Evolutionary conservation across 2,797 vertebrate genomes (phyloP).

Genomic region (Tolypeutes matacus): DNA sequence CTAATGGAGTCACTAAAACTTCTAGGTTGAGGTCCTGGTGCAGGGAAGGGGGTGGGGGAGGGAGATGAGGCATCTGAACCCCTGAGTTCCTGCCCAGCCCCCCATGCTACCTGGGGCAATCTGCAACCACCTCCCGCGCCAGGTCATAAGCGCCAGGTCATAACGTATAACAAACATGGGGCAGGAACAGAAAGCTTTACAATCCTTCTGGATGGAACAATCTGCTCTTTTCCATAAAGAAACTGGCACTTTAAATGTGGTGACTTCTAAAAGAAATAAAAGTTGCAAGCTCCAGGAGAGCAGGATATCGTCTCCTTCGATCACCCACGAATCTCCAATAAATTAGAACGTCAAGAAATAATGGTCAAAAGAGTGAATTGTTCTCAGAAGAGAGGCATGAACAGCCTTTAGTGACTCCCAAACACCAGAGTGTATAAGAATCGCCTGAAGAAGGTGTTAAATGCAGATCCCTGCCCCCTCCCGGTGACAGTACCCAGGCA

Average conservation of each 20-base stretch:
- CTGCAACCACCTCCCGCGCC: no score
- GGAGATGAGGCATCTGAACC: no score
- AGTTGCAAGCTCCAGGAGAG: background rate
- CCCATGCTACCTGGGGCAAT: no score
- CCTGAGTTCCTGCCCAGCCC: background rate
- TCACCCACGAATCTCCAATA: background rate
- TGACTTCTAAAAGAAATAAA: constrained; percentile 19
- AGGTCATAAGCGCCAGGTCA: no score
- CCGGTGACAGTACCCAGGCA: background rate
- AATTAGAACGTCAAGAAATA: background rate
- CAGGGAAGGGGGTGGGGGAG: background rate
- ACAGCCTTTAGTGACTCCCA: background rate
- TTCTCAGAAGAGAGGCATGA: background rate
- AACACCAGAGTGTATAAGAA: background rate
- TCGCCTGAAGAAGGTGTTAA: background rate
- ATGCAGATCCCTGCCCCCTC: background rate
- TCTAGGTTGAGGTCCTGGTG: background rate
- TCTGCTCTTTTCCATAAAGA: background rate
- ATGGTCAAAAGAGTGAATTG: background rate
- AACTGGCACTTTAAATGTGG: background rate
- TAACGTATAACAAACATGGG: background rate
- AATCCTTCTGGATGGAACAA: background rate
- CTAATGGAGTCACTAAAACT: no score
- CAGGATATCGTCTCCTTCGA: background rate
- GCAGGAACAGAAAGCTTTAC: background rate